These are phyloP conservation scores for Nannoperca australis DNA, from an alignment of 2,797 vertebrate genomes.

Conservation along the genomic window DNA sequence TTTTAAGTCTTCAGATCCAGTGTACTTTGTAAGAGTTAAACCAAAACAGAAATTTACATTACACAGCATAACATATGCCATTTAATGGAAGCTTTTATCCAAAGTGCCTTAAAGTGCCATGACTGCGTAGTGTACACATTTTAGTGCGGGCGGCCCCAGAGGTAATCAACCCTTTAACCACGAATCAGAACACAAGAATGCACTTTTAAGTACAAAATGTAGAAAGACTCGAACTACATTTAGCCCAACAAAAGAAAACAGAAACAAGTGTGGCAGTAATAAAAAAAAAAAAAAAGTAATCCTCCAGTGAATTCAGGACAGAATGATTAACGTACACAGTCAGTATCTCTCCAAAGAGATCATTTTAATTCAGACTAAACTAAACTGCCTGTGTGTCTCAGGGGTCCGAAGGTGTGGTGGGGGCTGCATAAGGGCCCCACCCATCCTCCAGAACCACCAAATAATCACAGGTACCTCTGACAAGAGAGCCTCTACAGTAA, in stretches of 20 bases:
- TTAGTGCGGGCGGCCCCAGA: constrained; percentile 17
- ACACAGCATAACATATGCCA: constrained; percentile 32
- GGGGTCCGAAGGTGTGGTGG: constrained; percentile 35
- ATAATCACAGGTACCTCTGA: constrained; percentile 46
- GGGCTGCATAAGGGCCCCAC: constrained; percentile 31
- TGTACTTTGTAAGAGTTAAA: constrained; percentile 4
- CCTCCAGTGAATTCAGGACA: constrained; percentile 47
- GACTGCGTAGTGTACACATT: constrained; percentile 25
- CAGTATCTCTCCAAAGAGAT: constrained; percentile 59
- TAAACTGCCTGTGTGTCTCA: constrained; percentile 24
- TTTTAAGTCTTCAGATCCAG: constrained; percentile 43
- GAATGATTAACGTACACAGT: constrained; percentile 52
- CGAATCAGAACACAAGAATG: constrained; percentile 59
- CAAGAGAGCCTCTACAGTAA: constrained; percentile 38
- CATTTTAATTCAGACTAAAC: constrained; percentile 63
- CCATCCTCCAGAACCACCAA: constrained; percentile 32
- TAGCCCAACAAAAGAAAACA: constrained; percentile 46
- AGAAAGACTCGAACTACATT: constrained; percentile 33
- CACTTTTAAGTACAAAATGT: constrained; percentile 56
- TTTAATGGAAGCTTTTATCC: constrained; percentile 61
- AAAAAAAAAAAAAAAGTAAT: constrained; percentile 40
- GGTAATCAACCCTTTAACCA: constrained; percentile 52
- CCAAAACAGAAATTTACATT: constrained; percentile 44
- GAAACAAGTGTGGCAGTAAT: constrained; percentile 51
- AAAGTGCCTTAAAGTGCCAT: constrained; percentile 46